Percentiles rank a stretch among this genome's conserved stretches.
Conservation (phyloP, 1,140 invertebrate species). For the Pachypsylla venusta region DNA sequence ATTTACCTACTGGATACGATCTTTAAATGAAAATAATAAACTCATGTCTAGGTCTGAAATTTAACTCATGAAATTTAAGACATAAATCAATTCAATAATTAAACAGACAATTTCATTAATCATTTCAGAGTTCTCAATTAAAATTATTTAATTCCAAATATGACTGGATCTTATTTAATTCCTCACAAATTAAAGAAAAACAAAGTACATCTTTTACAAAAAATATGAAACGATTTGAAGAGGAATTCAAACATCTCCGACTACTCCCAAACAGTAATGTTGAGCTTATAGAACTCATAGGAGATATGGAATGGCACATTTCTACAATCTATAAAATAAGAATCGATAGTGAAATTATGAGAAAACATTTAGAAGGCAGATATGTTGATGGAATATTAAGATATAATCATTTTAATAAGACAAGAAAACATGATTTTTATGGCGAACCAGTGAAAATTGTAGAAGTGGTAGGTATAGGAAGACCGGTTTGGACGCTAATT, state of each 20-base stretch:
- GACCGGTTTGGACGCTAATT: no score
- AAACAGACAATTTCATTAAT: not conserved
- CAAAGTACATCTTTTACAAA: not conserved
- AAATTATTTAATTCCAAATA: slow-evolving; percentile 3
- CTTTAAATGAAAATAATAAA: not conserved
- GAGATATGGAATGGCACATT: not conserved
- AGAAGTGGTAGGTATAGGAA: slow-evolving; percentile 5
- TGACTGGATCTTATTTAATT: not conserved
- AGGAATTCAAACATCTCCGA: not conserved
- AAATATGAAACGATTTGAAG: not conserved
- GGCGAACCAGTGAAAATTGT: not conserved
- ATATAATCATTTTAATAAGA: not conserved
- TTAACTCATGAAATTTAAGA: not conserved
- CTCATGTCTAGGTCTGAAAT: not conserved
- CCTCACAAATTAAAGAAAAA: not conserved
- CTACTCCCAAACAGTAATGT: slow-evolving; percentile 5
- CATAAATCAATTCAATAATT: not conserved
- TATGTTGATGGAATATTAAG: no score
- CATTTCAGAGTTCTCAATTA: not conserved
- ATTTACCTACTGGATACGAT: not conserved
- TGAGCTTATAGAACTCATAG: not conserved
- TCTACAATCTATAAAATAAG: not conserved
- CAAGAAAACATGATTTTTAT: not conserved
- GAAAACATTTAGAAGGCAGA: not conserved
- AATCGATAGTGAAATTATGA: not conserved